Base-by-base conservation (phyloP, 2,797 vertebrate genomes). In the Scarus forsteni region DNA sequence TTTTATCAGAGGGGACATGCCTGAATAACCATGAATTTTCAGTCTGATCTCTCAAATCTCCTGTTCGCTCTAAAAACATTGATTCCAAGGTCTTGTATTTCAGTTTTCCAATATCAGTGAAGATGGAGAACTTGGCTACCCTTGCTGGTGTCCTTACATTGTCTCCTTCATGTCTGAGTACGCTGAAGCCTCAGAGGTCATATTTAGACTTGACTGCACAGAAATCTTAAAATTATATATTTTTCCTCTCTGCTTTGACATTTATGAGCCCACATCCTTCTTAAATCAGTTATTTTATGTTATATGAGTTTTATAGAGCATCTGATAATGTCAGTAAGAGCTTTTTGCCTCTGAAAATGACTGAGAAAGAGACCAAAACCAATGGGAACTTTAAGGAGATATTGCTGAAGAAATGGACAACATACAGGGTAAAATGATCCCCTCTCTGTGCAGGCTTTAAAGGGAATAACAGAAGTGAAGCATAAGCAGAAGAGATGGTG, bases 161-260 rank as follows among this genome's bases (percentile, higher is more conserved):
- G 27, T 65, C 52, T 63, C 35, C 14, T 19, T 36, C 43, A 44
- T 36, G 50, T 77, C 44, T n/a, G 9, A 16, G 46, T 58, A 40
- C 43, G 66, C 36, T 71, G 49, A 76, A 70, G 38, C 40, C 39
- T 40, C 12, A 8, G 12, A 53, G 40, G 70, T 64, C 16, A 55
- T 36, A 27, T 64, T 71, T 45, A 68, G 61, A 39, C 68, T 66
- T 67, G 57, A 67, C 63, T 58, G 42, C 66, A 60, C 44, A 67
- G 34, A n/a, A 36, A 48, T 54, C 14, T 59, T 16, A 3, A 61
- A 19, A 60, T 50, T 45, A 13, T 42, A 63, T 13, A 1, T 42
- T 45, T 51, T 13, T 16, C 51, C 19, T 67, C 40, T 73, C n/a
- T 44, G 18, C 44, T 73, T 42, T 58, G 8, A 63, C 27, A 15